Base-by-base conservation (phyloP, 2,797 vertebrate species). In the Gymnocypris eckloni region DNA sequence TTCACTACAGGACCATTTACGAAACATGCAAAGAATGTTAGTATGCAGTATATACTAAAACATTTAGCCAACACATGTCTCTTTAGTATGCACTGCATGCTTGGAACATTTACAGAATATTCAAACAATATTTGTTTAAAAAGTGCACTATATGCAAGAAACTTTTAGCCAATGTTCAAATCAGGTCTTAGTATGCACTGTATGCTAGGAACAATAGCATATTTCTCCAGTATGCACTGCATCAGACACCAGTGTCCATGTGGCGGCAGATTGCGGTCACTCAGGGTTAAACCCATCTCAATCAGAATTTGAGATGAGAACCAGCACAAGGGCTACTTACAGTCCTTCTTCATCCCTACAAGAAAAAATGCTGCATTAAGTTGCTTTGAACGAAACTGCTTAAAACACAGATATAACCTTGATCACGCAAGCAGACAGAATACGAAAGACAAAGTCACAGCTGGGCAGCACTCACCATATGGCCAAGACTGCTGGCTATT, bases 331-430 rank as follows among this genome's bases (percentile, higher is more conserved):
- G 39, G 52, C 25, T 61, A 59, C 69, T 72, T 73, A 45, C 6
- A 20, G 6, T 48, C 69, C 4, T 20, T 13, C 37, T 70, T 20
- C 39, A 33, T 72, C 52, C 39, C 50, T 82, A 28, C 25, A 20
- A 43, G 10, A 48, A 33, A 56, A 56, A 61, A 61, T 43, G 28
- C 50, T 56, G 67, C 37, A 71, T 52, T 41, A 54, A 25, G 66
- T 71, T 61, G 39, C 6, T 82, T 82, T 45, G 41, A 39, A 45
- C 48, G n/a, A 82, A 45, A 71, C 15, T 7, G 28, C 67, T 56
- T 82, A 82, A 82, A 82, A 82, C 81, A 72, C 39, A 61, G 52
- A 61, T 45, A 56, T 73, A 82, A 82, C 69, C 80, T 70, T 73
- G 67, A 72, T 70, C 69, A 67, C 0, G 6, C 59, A 82, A 18